Evolutionary conservation across 2,113 vertebrate species (phyloP).

Genomic region (Trichomycterus rosablanca): DNA sequence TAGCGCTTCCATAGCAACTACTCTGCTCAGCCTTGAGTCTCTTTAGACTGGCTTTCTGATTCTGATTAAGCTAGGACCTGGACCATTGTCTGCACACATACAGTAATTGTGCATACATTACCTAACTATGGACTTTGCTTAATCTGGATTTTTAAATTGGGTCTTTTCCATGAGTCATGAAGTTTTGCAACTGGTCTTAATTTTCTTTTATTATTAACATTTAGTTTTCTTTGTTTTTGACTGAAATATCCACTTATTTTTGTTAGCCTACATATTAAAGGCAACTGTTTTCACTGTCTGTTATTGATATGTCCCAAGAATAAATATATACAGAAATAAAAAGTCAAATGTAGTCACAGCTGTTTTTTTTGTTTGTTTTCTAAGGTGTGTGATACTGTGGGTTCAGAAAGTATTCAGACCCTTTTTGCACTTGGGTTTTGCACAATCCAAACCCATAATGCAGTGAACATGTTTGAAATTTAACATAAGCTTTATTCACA

Average conservation of each 20-base stretch:
- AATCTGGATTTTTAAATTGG: background rate
- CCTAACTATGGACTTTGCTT: background rate
- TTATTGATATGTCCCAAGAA: too few species aligned
- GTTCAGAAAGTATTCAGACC: too few species aligned
- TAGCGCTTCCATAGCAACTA: constrained; percentile 33
- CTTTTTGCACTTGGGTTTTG: too few species aligned
- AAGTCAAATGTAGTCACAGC: too few species aligned
- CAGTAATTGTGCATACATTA: too few species aligned
- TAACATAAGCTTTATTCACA: too few species aligned
- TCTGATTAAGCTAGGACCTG: constrained; percentile 9
- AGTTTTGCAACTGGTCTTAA: background rate
- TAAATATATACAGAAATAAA: too few species aligned
- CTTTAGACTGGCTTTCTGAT: constrained; percentile 10
- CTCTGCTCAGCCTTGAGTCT: constrained; percentile 18
- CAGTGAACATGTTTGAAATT: too few species aligned
- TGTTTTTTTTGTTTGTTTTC: too few species aligned
- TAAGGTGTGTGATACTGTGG: too few species aligned
- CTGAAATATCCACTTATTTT: constrained; percentile 41
- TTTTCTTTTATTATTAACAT: constrained; percentile 13
- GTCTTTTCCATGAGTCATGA: background rate
- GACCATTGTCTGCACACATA: background rate
- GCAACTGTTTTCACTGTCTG: too few species aligned
- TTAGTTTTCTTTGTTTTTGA: constrained; percentile 6
- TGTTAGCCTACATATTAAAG: constrained; percentile 49
- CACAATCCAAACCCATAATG: too few species aligned